Evolutionary conservation across 2,113 vertebrate species (phyloP), one percentile per base, ranked within the genome.

Genomic region (Genyomyrus donnyi): DNA sequence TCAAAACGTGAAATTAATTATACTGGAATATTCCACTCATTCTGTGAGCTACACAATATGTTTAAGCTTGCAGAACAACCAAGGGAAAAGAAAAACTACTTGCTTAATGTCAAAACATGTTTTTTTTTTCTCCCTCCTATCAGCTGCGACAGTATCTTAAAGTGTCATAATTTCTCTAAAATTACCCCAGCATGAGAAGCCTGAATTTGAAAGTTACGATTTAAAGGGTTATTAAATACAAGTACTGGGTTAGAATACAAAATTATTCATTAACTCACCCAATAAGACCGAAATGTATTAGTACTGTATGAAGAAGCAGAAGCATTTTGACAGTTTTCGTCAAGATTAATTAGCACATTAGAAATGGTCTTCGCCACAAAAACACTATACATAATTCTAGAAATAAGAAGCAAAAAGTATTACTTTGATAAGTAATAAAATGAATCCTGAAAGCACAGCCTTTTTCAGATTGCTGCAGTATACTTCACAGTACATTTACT

Each of bases 301-400:
- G 50, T 13, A n/a, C n/a, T n/a, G n/a, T n/a, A 24, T 31, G 42
- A 45, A 62, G n/a, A 88, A 88, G 4, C 53, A 88, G 17, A 88
- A n/a, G 49, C 39, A 46, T 42, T 19, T 88, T 88, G 87, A 46
- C 35, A 88, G 56, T 39, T 42, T 62, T 66, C 21, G 49, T n/a
- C 27, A 45, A 88, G 87, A 66, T 88, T 88, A 58, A 62, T 62
- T 88, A 88, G 52, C 87, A 88, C 53, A 88, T 62, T 10, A 45
- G 87, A 46, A 46, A 35, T 3, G 3, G 39, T 24, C 31, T 42
- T 24, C 0, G 10, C 58, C 39, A 6, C 45, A 45, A 52, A 35
- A 88, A 88, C n/a, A 45, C 11, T 88, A 45, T 24, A 66, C 58
- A 66, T 66, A 42, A 62, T 88, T 56, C 49, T 27, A n/a, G 56